phyloP scores from a whole-genome alignment of 2,888 invertebrate species.

The Eupelmus urozonus region DNA sequence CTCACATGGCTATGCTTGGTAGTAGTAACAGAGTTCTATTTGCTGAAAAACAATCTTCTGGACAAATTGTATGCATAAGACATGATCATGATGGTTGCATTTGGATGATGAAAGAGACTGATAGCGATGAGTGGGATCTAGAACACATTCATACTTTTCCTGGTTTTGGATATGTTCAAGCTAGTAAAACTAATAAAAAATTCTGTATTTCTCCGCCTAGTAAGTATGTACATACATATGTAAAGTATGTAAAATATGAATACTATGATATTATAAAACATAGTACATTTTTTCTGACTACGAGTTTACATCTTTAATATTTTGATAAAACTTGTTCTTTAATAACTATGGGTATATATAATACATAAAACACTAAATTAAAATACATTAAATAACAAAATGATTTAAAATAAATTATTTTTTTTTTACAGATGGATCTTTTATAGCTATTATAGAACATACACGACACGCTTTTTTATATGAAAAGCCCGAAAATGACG shows the following conservation, averaged over 20 bases:
- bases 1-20: constrained; percentile 70
- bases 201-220: constrained; percentile 79
- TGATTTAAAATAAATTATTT: constrained; percentile 2
- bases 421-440: constrained; percentile 77
- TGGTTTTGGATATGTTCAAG: constrained; percentile 83
- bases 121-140: constrained; percentile 73
- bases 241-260: not conserved
- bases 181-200: constrained; percentile 81
- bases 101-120: constrained; percentile 77
- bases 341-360: no score
- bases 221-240: not conserved
- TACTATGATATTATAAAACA: not conserved
- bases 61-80: constrained; percentile 79
- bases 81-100: constrained; percentile 83
- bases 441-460: constrained; percentile 80
- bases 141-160: constrained; percentile 80
- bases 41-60: constrained; percentile 66
- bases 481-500: constrained; percentile 77
- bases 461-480: constrained; percentile 80
- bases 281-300: no score
- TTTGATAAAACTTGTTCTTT: no score
- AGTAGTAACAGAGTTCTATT: constrained; percentile 71
- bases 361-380: no score
- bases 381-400: no score
- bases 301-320: no score